phyloP scores from a whole-genome alignment of 1,140 invertebrate genomes.

The Daktulosphaira vitifoliae region DNA sequence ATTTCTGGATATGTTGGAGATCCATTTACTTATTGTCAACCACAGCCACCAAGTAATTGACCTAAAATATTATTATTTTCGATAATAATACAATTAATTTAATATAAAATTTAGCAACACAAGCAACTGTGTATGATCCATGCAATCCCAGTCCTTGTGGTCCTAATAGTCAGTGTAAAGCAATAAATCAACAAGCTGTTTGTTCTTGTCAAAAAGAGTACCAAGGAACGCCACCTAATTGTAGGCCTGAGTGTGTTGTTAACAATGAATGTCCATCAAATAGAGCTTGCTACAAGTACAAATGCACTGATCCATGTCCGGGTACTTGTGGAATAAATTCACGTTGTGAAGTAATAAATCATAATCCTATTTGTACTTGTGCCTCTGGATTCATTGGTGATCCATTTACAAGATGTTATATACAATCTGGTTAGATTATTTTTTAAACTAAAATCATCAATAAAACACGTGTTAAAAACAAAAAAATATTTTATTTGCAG shows the following conservation, averaged over 20 bases:
- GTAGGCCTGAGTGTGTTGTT: conserved; percentile 65
- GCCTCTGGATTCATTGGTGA: conserved; percentile 45
- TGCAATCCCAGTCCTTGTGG: conserved; percentile 71
- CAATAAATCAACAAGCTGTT: conserved; percentile 52
- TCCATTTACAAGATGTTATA: conserved; percentile 44
- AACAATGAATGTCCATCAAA: conserved; percentile 64
- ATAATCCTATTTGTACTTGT: conserved; percentile 47
- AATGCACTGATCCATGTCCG: conserved; percentile 53
- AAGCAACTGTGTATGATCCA: conserved; percentile 50
- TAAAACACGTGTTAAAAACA: background rate
- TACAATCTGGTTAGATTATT: conserved; percentile 36
- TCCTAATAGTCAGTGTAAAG: conserved; percentile 61
- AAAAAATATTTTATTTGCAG: conserved; percentile 5
- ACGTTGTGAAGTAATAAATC: conserved; percentile 48
- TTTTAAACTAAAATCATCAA: background rate
- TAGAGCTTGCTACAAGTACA: conserved; percentile 51
- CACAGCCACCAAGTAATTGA: conserved; percentile 35
- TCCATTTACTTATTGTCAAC: conserved; percentile 45
- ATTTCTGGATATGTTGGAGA: conserved; percentile 45
- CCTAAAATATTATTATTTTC: background rate
- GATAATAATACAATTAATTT: background rate
- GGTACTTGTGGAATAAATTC: conserved; percentile 50
- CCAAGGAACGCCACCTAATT: conserved; percentile 61
- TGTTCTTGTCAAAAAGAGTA: conserved; percentile 63
- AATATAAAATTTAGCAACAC: conserved; percentile 38